Evolutionary conservation across 2,797 vertebrate genomes (phyloP).

Genomic region (Rhinichthys osculus): DNA sequence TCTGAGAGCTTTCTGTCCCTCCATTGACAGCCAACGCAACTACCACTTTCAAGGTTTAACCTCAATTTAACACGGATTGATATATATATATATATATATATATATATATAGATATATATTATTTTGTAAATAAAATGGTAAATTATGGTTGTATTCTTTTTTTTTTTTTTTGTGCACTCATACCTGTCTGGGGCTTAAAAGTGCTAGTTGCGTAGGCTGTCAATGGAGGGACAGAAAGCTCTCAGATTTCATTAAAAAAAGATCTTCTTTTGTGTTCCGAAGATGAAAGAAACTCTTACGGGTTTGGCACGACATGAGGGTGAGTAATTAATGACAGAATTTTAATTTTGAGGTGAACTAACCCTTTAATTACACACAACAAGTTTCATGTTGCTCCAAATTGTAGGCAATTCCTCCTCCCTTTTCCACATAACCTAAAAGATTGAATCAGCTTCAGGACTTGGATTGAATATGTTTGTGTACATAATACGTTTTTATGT

Average conservation of each 20-base stretch:
- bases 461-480: background rate
- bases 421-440: conserved; percentile 3
- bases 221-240: background rate
- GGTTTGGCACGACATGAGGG: too few relatives aligned
- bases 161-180: background rate
- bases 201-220: background rate
- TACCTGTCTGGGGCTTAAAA: too few relatives aligned
- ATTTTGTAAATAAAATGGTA: background rate
- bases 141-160: background rate
- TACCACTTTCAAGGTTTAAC: too few relatives aligned
- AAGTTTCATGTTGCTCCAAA: background rate
- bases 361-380: background rate
- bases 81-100: background rate
- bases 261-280: background rate
- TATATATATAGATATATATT: too few relatives aligned
- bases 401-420: background rate
- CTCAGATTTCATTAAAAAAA: background rate
- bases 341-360: too few relatives aligned
- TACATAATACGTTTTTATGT: conserved; percentile 1
- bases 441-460: conserved; percentile 24
- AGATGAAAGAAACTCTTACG: too few relatives aligned
- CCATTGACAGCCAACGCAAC: too few relatives aligned
- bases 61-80: fast-evolving
- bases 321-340: too few relatives aligned
- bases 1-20: too few relatives aligned